phyloP scores from a whole-genome alignment of 2,888 invertebrate species.

The Pachymerium ferrugineum region DNA sequence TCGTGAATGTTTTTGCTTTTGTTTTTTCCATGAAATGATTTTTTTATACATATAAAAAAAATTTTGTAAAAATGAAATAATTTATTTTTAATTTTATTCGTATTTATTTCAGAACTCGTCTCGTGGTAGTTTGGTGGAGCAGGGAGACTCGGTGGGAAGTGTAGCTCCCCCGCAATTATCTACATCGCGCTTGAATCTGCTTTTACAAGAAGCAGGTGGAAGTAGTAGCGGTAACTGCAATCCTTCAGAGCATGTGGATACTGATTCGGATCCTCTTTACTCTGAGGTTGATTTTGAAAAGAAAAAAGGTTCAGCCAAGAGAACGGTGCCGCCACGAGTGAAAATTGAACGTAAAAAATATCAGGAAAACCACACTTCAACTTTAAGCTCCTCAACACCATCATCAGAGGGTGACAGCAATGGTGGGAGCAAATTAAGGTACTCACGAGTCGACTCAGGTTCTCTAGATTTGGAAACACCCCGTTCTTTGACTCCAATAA shows the following conservation, averaged over 20 bases:
- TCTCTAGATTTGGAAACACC: conserved; percentile 49
- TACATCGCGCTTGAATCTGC: conserved; percentile 33
- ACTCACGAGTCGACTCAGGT: conserved; percentile 45
- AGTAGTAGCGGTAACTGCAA: conserved; percentile 11
- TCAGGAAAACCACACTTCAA: conserved; percentile 37
- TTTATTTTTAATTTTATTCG: not conserved
- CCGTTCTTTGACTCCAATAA: conserved; percentile 46
- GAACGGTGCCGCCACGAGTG: conserved; percentile 42
- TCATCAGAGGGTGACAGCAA: conserved; percentile 38
- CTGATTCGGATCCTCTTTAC: conserved; percentile 38
- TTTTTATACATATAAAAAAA: not conserved
- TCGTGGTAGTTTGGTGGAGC: conserved; percentile 44
- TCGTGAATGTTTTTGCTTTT: not conserved
- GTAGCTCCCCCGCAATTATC: conserved; percentile 37
- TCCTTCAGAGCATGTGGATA: conserved; percentile 32
- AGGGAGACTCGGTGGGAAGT: conserved; percentile 44
- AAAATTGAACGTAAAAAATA: conserved; percentile 45
- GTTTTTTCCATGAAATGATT: no score
- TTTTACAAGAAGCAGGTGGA: conserved; percentile 27
- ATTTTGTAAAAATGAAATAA: no score
- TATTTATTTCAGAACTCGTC: conserved; percentile 43
- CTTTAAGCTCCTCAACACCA: conserved; percentile 36
- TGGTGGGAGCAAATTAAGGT: conserved; percentile 36
- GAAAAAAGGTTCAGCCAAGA: conserved; percentile 35
- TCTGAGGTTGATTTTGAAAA: conserved; percentile 40